Conservation (phyloP, 92 coral and sea anemone genomes). For the Palythoa grandis region DNA sequence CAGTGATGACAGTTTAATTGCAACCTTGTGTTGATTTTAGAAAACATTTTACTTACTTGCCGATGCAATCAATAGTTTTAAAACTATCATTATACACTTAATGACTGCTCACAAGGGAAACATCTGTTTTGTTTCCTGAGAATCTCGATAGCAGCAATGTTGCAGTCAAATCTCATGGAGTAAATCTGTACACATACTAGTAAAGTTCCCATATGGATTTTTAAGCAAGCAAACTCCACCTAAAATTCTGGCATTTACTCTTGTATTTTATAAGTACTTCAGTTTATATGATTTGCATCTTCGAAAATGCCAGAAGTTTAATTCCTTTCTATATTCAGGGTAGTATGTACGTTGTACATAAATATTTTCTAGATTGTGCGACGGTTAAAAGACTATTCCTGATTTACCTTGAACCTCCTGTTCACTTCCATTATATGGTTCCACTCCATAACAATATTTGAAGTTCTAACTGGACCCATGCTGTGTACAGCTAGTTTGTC, state of each 20-base stretch:
- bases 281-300: slow-evolving; percentile 14
- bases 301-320: not conserved
- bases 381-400: not conserved
- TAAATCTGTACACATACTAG: not conserved
- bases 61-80: no score
- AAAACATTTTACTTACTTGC: no score
- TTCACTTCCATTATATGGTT: not conserved
- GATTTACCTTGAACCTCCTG: slow-evolving; percentile 14
- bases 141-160: not conserved
- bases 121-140: no score
- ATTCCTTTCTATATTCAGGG: slow-evolving; percentile 3
- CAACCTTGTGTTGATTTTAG: no score
- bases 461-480: slow-evolving; percentile 13
- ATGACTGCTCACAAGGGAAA: not conserved
- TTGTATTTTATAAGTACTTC: not conserved
- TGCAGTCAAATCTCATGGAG: not conserved
- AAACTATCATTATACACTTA: no score
- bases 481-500: slow-evolving; percentile 8
- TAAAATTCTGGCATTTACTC: slow-evolving; percentile 12
- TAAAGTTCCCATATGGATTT: slow-evolving; percentile 1
- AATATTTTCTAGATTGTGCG: slow-evolving; percentile 2
- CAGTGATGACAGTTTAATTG: no score
- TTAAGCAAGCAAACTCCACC: slow-evolving; percentile 25
- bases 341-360: slow-evolving; percentile 31
- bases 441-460: slow-evolving; percentile 15